phyloP scores from a whole-genome alignment of 1,140 invertebrate genomes.

The Elysia chlorotica region DNA sequence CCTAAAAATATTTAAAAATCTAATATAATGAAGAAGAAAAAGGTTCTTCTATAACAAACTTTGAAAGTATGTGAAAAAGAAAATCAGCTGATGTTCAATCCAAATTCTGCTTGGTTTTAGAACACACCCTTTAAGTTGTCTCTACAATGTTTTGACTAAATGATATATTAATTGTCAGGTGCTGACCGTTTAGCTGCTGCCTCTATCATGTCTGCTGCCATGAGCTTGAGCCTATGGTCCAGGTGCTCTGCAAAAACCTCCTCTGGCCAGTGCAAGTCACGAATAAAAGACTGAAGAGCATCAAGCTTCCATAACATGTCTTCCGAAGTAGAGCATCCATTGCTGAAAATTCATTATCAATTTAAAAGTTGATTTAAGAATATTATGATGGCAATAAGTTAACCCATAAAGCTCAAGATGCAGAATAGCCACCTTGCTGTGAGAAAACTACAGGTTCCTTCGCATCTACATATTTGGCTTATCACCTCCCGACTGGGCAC shows the following conservation, averaged over 20 bases:
- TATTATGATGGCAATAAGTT: no score
- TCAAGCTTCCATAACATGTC: constrained; percentile 98
- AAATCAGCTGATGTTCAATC: no score
- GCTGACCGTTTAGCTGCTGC: constrained; percentile 91
- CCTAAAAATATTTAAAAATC: no score
- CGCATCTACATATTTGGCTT: not conserved
- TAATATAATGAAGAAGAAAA: no score
- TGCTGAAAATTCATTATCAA: constrained; percentile 34
- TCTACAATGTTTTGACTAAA: no score
- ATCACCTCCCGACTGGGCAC: not conserved
- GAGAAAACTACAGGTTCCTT: not conserved
- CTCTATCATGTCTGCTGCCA: constrained; percentile 99
- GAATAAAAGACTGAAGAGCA: constrained; percentile 95
- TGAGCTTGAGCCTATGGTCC: constrained; percentile 94
- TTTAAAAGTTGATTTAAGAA: no score
- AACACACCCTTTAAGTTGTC: no score
- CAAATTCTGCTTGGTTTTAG: no score
- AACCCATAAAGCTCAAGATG: no score
- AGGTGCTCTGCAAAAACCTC: constrained; percentile 95
- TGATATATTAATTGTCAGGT: no score
- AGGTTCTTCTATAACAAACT: no score
- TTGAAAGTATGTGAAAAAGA: no score
- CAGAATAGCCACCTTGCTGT: not conserved
- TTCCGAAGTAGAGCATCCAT: constrained; percentile 95
- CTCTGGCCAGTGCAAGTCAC: constrained; percentile 98